These are phyloP conservation scores for Himalopsyche tibetana DNA, from an alignment of 2,888 invertebrate genomes.

Conservation along the genomic window DNA sequence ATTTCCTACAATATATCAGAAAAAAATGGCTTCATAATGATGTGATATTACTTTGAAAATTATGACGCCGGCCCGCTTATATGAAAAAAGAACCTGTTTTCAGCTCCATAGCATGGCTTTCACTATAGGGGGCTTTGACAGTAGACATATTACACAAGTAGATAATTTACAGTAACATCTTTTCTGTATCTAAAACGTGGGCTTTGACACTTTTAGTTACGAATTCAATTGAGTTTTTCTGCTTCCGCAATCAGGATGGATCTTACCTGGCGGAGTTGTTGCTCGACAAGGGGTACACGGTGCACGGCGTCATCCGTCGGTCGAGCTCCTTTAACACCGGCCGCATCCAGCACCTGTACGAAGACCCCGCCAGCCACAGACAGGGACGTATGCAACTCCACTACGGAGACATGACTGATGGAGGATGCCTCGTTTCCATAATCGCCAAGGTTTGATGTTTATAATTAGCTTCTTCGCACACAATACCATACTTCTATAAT, in stretches of 20 bases:
- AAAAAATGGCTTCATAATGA: too few relatives aligned
- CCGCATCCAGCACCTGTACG: slow-evolving; percentile 96
- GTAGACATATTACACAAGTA: too few relatives aligned
- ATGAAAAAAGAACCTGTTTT: too few relatives aligned
- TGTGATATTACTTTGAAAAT: too few relatives aligned
- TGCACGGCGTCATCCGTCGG: slow-evolving; percentile 96
- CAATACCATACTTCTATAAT: neutral
- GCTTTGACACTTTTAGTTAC: too few relatives aligned
- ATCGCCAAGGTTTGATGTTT: slow-evolving; percentile 74
- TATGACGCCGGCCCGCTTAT: too few relatives aligned
- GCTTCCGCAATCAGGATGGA: slow-evolving; percentile 86
- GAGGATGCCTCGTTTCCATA: slow-evolving; percentile 93
- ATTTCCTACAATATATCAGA: too few relatives aligned
- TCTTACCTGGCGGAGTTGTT: slow-evolving; percentile 97
- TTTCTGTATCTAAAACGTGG: too few relatives aligned
- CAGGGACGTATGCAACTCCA: slow-evolving; percentile 94
- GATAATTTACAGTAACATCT: too few relatives aligned
- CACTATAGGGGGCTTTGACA: too few relatives aligned
- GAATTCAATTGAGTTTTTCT: neutral
- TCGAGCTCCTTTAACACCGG: slow-evolving; percentile 98
- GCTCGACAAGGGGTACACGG: slow-evolving; percentile 92
- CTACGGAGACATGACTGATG: slow-evolving; percentile 99
- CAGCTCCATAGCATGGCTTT: too few relatives aligned
- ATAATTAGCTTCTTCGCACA: neutral
- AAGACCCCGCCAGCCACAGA: slow-evolving; percentile 91